These are phyloP conservation scores for Momotus momota DNA, from an alignment of 2,797 vertebrate species.

Conservation along the genomic window DNA sequence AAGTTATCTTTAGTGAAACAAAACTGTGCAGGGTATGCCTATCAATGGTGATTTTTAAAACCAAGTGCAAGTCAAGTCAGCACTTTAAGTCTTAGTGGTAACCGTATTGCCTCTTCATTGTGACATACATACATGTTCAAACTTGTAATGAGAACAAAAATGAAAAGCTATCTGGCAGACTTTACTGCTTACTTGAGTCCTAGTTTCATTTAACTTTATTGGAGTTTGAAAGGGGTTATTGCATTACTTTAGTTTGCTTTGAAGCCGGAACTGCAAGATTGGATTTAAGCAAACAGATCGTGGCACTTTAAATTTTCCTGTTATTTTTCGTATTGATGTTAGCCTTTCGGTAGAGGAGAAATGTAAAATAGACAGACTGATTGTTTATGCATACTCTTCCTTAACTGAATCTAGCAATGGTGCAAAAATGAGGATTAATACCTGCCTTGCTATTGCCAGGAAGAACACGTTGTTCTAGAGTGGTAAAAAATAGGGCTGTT, in stretches of 20 bases:
- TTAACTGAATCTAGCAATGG: background rate
- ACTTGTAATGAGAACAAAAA: background rate
- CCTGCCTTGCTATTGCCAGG: background rate
- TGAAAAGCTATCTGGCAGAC: background rate
- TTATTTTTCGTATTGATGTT: background rate
- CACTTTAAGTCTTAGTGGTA: background rate
- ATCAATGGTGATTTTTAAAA: background rate
- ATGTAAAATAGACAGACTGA: background rate
- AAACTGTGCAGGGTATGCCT: background rate
- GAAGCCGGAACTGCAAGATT: background rate
- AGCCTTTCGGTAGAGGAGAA: background rate
- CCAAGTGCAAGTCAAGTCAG: background rate
- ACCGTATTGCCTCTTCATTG: background rate
- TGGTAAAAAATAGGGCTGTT: background rate
- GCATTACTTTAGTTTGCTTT: background rate
- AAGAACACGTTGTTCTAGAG: background rate
- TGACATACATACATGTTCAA: background rate
- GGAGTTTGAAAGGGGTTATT: background rate
- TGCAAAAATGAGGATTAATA: background rate
- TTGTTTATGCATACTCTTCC: background rate
- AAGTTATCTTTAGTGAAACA: conserved; percentile 56
- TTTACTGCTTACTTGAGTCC: background rate
- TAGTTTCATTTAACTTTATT: background rate
- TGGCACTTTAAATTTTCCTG: background rate
- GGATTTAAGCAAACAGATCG: background rate